Conservation (phyloP, 2,113 vertebrate species). For the Bubo scandiacus region DNA sequence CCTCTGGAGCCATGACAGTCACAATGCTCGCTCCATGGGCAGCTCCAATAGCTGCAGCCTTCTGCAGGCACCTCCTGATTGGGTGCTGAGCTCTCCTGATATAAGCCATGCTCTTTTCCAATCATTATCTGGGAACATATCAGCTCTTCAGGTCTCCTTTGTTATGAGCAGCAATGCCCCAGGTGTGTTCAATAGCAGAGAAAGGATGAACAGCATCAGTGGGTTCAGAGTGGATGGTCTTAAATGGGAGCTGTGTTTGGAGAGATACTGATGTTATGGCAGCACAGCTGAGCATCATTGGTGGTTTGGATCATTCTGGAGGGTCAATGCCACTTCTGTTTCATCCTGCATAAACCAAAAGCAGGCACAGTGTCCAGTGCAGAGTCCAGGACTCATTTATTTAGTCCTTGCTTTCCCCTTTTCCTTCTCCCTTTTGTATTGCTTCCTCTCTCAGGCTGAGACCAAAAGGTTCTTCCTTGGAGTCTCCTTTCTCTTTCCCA, state of each 20-base stretch:
- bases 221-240: not conserved
- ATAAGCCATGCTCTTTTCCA: not conserved
- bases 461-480: not conserved
- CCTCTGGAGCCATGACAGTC: not conserved
- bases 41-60: not conserved
- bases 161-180: not conserved
- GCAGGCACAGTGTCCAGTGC: not conserved
- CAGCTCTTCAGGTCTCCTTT: not conserved
- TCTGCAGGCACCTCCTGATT: not conserved
- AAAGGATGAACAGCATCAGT: not conserved
- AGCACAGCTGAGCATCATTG: not conserved
- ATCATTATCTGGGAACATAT: fast-evolving
- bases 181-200: fast-evolving
- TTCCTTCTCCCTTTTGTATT: not conserved
- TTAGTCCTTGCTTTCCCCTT: not conserved
- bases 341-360: not conserved
- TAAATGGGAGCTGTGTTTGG: not conserved
- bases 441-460: not conserved
- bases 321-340: not conserved
- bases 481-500: not conserved
- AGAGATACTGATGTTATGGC: not conserved
- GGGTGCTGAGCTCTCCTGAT: fast-evolving
- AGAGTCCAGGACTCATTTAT: not conserved
- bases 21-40: fast-evolving
- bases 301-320: not conserved